Conservation (phyloP, 1,140 invertebrate species). For the Formica selysi region DNA sequence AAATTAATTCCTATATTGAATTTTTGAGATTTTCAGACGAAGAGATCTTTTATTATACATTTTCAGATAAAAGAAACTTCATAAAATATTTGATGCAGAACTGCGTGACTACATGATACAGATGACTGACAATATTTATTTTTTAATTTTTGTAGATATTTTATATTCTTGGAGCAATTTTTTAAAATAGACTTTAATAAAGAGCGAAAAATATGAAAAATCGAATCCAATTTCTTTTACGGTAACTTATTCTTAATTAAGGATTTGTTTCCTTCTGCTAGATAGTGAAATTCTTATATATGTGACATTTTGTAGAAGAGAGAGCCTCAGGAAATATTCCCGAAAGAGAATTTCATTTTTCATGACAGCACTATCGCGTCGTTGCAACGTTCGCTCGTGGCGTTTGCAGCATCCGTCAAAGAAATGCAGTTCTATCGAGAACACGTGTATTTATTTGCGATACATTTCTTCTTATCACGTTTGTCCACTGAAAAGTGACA, state of each 20-base stretch:
- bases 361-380: slow-evolving; percentile 35
- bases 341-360: slow-evolving; percentile 53
- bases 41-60: too few relatives aligned
- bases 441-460: slow-evolving; percentile 58
- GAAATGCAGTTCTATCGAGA: slow-evolving; percentile 28
- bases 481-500: slow-evolving; percentile 27
- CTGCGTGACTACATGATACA: not conserved
- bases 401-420: slow-evolving; percentile 34
- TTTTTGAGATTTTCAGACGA: too few relatives aligned
- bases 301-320: not conserved
- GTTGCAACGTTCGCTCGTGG: slow-evolving; percentile 26
- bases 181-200: not conserved
- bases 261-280: not conserved
- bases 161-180: not conserved
- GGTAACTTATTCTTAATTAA: not conserved
- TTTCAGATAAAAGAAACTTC: not conserved
- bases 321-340: slow-evolving; percentile 33
- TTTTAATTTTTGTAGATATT: slow-evolving; percentile 1
- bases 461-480: slow-evolving; percentile 48
- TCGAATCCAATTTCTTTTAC: not conserved
- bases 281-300: not conserved
- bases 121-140: not conserved
- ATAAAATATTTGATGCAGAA: not conserved
- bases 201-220: not conserved
- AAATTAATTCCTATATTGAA: too few relatives aligned